phyloP scores from a whole-genome alignment of 2,797 vertebrate species.

The Linurgus olivaceus region DNA sequence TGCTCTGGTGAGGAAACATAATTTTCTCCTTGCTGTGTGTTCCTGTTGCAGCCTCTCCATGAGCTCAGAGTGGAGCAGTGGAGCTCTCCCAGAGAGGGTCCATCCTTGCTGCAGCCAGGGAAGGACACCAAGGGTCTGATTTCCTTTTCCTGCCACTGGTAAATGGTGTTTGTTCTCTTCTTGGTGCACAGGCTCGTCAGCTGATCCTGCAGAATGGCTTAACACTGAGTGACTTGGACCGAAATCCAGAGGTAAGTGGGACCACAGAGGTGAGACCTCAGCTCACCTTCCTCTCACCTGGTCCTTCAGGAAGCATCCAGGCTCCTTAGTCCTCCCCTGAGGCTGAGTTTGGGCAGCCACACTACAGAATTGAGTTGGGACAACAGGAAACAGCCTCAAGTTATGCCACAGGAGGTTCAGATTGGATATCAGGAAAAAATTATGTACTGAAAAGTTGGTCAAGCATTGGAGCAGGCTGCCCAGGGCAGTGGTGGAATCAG shows the following conservation, averaged over 20 bases:
- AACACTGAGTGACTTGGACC: slow-evolving; percentile 90
- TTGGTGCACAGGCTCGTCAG: slow-evolving; percentile 87
- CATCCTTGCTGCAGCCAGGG: neutral
- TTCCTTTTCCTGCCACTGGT: neutral
- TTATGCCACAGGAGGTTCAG: neutral
- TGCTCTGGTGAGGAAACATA: neutral
- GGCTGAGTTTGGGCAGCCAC: neutral
- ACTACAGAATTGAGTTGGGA: neutral
- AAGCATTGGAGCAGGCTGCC: neutral
- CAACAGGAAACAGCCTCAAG: neutral
- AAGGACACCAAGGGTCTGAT: neutral
- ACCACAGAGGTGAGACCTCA: neutral
- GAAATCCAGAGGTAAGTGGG: slow-evolving; percentile 88
- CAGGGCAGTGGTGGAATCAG: neutral
- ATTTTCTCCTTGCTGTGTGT: neutral
- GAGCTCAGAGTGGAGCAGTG: neutral
- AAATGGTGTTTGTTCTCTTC: slow-evolving; percentile 15
- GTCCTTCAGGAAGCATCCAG: neutral
- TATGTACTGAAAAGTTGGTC: neutral
- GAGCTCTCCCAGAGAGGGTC: neutral
- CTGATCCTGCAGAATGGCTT: slow-evolving; percentile 91
- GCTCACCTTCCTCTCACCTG: neutral
- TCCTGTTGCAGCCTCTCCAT: neutral
- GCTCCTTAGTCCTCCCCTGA: neutral
- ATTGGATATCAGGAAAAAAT: neutral